A percentile compares a stretch with the other conserved stretches of the same genome.
These are phyloP conservation scores for Collichthys lucidus DNA, from an alignment of 2,113 vertebrate species.

Conservation along the genomic window DNA sequence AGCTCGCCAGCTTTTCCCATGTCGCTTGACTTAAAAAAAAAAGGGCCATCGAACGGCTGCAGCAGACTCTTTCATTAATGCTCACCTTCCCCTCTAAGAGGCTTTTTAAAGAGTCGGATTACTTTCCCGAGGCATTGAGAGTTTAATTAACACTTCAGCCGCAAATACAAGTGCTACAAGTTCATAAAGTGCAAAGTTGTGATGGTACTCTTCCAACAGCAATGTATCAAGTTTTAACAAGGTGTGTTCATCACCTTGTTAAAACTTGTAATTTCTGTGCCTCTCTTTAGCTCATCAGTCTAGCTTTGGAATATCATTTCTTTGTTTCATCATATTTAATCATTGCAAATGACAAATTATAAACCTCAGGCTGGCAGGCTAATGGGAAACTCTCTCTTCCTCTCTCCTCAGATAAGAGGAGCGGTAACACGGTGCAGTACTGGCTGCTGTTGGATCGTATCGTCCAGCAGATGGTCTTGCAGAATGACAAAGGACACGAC, in stretches of 20 bases:
- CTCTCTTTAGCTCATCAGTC: background rate
- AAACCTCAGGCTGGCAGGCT: background rate
- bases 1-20: conserved; percentile 2
- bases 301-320: background rate
- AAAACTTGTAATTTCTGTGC: conserved; percentile 2
- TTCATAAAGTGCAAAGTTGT: conserved; percentile 13
- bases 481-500: conserved; percentile 98
- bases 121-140: background rate
- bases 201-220: background rate
- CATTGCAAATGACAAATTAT: background rate
- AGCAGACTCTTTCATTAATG: background rate
- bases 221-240: no score
- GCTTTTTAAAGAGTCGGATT: conserved; percentile 20
- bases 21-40: conserved; percentile 6
- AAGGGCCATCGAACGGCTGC: background rate
- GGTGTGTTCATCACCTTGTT: conserved; percentile 8
- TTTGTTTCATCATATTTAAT: conserved; percentile 10
- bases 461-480: conserved; percentile 97
- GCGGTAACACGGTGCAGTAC: conserved; percentile 98
- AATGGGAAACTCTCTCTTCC: conserved; percentile 11
- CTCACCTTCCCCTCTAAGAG: background rate
- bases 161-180: background rate
- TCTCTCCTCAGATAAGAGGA: conserved; percentile 91
- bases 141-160: conserved; percentile 23
- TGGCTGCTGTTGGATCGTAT: conserved; percentile 98